A percentile compares a stretch with the other conserved stretches of the same genome.
phyloP scores from a whole-genome alignment of 2,797 vertebrate species.

The Oreochromis mossambicus region DNA sequence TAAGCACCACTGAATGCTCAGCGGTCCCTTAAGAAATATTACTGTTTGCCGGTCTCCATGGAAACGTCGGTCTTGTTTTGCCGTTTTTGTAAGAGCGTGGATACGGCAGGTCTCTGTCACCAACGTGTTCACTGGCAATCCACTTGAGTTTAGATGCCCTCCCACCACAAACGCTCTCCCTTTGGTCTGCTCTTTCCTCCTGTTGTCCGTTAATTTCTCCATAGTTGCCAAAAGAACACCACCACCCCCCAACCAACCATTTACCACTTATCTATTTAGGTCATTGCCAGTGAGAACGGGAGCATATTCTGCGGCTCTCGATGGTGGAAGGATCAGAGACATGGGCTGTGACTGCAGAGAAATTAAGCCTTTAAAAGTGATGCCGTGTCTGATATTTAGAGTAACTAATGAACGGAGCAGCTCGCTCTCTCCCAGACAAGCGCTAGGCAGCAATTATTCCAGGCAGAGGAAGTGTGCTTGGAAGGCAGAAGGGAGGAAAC shows the following conservation, averaged over 20 bases:
- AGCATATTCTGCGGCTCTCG: constrained; percentile 46
- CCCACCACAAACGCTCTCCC: neutral
- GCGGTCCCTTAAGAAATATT: constrained; percentile 51
- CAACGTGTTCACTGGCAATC: neutral
- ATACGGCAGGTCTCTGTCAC: constrained; percentile 13
- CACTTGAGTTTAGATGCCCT: constrained; percentile 7
- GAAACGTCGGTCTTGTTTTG: constrained; percentile 56
- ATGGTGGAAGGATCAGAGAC: constrained; percentile 36
- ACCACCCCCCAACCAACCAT: neutral
- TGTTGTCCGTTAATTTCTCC: constrained; percentile 31
- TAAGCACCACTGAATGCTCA: constrained; percentile 38
- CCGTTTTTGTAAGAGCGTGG: constrained; percentile 39
- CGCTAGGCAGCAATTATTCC: constrained; percentile 67
- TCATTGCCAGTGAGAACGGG: constrained; percentile 51
- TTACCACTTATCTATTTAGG: constrained; percentile 71
- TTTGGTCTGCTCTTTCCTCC: constrained; percentile 12
- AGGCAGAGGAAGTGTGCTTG: constrained; percentile 61
- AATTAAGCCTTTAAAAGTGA: constrained; percentile 71
- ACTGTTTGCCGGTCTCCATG: constrained; percentile 65
- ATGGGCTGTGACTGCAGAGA: constrained; percentile 47
- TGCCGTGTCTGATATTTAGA: constrained; percentile 64
- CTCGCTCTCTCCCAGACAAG: constrained; percentile 42
- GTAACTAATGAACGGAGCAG: constrained; percentile 56
- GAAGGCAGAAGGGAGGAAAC: constrained; percentile 43
- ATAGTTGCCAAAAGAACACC: constrained; percentile 14